A percentile compares a stretch with the other conserved stretches of the same genome.
Evolutionary conservation across 2,113 vertebrate species (phyloP).

Genomic region (Corythornis madagascariensis): DNA sequence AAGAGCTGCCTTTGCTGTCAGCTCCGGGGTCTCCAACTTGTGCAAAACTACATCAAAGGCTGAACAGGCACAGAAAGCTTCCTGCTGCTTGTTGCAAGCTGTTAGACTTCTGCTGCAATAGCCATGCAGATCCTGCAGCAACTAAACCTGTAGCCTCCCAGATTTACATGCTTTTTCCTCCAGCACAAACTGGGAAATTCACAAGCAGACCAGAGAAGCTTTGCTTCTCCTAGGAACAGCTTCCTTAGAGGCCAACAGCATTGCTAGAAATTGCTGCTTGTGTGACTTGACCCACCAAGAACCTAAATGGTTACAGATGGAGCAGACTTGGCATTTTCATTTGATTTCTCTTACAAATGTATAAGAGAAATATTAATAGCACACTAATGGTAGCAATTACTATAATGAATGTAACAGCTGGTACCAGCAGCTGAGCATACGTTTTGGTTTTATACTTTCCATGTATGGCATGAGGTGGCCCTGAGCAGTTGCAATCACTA

Average conservation of each 20-base stretch:
- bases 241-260: background rate
- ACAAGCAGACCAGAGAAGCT: background rate
- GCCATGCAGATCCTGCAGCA: background rate
- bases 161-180: background rate
- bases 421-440: slow-evolving; percentile 44
- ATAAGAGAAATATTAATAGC: slow-evolving; percentile 65
- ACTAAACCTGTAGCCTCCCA: background rate
- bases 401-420: slow-evolving; percentile 63
- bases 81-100: background rate
- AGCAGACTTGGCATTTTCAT: slow-evolving; percentile 16
- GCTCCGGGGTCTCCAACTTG: background rate
- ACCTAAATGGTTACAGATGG: background rate
- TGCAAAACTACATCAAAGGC: background rate
- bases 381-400: slow-evolving; percentile 54
- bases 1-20: background rate
- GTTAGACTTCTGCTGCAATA: background rate
- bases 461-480: background rate
- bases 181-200: background rate
- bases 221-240: background rate
- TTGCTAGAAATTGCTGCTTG: background rate
- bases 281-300: background rate
- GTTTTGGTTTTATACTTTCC: background rate
- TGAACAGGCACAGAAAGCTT: background rate
- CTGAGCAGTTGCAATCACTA: background rate
- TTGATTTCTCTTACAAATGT: background rate